Base-by-base conservation (phyloP, 2,888 invertebrate genomes). In the Drosophila nr. fundita region DNA sequence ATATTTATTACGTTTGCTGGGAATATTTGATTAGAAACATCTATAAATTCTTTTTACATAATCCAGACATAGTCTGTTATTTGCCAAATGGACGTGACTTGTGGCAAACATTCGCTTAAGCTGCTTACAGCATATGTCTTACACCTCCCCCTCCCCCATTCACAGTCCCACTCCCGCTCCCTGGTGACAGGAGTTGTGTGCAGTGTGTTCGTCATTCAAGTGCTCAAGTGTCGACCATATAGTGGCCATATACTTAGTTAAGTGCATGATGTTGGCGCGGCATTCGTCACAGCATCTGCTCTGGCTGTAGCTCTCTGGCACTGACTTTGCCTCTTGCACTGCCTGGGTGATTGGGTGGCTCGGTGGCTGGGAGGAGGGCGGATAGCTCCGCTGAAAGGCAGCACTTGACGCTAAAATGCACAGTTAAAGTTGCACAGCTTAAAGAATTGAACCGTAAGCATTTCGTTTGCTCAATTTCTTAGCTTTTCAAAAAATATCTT, bases 11-110 rank as follows among this genome's bases (percentile, higher is more conserved):
- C 68, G 80, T 76, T 71, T 80, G 62, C 62, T 59, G 49, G 45
- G 54, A 48, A 74, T 82, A 84, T 81, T 89, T 84, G 87, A 87
- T 84, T 84, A 84, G 76, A 74, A 78, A 76, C 89, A 75, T 73
- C 74, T 74, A 74, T 72, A 78, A 76, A 83, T 73, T 70, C 42
- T 49, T 54, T 45, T 18, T 7, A 15, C 24, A n/a, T 11, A 50
- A 38, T 40, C 27, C 36, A 29, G 53, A 67, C 34, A 54, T 34
- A 36, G 32, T 66, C 61, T 63, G 58, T 57, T 68, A 63, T 76
- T 65, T 72, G 83, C 82, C 68, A 72, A 36, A 73, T 36, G 48
- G 29, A 64, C 60, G 50, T 75, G 80, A 42, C 77, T 63, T 29
- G 59, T 49, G 65, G 58, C 75, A 50, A 61, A 38, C 58, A 68